Evolutionary conservation across 1,140 invertebrate species (phyloP).

Genomic region (Drosophila busckii): DNA sequence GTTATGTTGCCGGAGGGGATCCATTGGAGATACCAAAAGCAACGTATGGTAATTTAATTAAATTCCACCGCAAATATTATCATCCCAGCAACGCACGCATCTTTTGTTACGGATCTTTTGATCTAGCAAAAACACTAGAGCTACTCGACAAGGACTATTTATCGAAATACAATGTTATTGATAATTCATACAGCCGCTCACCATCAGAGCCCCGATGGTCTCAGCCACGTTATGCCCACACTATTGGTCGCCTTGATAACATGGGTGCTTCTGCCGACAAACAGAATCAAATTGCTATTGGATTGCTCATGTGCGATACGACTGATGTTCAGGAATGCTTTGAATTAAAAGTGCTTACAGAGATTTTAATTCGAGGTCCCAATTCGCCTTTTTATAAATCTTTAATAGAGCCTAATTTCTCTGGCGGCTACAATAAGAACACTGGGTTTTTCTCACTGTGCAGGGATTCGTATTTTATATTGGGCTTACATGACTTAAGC

Average conservation of each 20-base stretch:
- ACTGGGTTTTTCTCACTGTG: slow-evolving; percentile 87
- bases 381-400: slow-evolving; percentile 94
- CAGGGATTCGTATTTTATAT: slow-evolving; percentile 89
- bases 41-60: slow-evolving; percentile 87
- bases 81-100: slow-evolving; percentile 94
- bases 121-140: slow-evolving; percentile 87
- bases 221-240: slow-evolving; percentile 81
- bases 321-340: slow-evolving; percentile 88
- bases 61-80: slow-evolving; percentile 92
- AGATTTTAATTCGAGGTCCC: slow-evolving; percentile 90
- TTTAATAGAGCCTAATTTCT: slow-evolving; percentile 91
- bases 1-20: slow-evolving; percentile 91
- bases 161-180: slow-evolving; percentile 80
- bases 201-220: slow-evolving; percentile 87
- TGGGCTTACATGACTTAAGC: slow-evolving; percentile 90
- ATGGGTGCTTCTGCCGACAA: slow-evolving; percentile 88
- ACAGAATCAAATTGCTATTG: slow-evolving; percentile 90
- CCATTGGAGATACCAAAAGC: slow-evolving; percentile 90
- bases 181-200: slow-evolving; percentile 83
- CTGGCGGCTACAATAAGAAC: slow-evolving; percentile 86
- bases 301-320: slow-evolving; percentile 87
- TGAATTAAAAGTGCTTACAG: slow-evolving; percentile 86
- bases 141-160: slow-evolving; percentile 89
- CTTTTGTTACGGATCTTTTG: slow-evolving; percentile 94
- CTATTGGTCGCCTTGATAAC: slow-evolving; percentile 87